Percentiles rank a stretch among this genome's conserved stretches.
phyloP scores from a whole-genome alignment of 2,113 vertebrate genomes.

The Lasiurus cinereus region DNA sequence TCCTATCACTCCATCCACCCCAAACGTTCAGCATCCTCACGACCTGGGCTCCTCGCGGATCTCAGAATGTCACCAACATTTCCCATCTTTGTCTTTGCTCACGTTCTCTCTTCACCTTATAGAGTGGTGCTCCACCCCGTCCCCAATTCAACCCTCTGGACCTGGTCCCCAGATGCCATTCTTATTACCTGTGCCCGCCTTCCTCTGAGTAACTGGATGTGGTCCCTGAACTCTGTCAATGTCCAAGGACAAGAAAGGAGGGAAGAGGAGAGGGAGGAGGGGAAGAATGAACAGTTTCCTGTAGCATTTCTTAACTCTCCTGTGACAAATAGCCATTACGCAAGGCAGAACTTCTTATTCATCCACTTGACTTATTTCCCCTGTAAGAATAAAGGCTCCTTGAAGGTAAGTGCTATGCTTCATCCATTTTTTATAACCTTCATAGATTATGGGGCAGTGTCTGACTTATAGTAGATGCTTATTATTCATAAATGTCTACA shows the following conservation, averaged over 20 bases:
- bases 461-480: background rate
- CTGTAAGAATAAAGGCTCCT: background rate
- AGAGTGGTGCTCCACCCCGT: background rate
- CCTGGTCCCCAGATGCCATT: background rate
- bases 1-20: background rate
- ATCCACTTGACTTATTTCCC: background rate
- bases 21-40: background rate
- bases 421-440: background rate
- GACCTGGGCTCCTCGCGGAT: background rate
- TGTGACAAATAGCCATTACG: background rate
- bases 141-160: background rate
- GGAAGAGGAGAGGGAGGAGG: background rate
- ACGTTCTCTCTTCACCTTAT: background rate
- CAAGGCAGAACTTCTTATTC: background rate
- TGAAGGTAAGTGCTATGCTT: background rate
- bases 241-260: slow-evolving; percentile 1
- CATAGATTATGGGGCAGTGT: background rate
- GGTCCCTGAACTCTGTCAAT: background rate
- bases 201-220: background rate
- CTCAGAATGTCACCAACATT: background rate
- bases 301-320: background rate
- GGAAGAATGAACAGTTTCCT: background rate
- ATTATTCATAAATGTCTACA: slow-evolving; percentile 7
- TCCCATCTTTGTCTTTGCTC: background rate
- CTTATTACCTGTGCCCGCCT: background rate